phyloP scores from a whole-genome alignment of 2,113 vertebrate genomes.

The Rostratula benghalensis region DNA sequence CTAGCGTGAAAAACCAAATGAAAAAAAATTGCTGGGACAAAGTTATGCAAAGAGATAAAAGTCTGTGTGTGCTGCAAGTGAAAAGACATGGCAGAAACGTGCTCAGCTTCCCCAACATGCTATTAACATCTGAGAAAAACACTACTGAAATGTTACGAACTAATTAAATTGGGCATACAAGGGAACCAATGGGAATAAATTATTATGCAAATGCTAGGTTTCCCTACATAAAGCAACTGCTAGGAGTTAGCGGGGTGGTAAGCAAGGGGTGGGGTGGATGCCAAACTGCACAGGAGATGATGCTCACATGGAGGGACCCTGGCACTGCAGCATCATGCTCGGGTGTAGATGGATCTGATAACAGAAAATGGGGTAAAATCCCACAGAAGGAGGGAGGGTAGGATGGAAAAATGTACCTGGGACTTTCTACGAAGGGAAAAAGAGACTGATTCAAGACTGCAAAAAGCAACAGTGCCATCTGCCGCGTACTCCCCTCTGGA shows the following conservation, averaged over 20 bases:
- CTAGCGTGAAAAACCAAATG: not conserved
- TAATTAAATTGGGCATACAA: slow-evolving; percentile 31
- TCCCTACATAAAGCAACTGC: not conserved
- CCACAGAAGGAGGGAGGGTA: not conserved
- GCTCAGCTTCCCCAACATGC: slow-evolving; percentile 10
- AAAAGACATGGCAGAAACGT: not conserved
- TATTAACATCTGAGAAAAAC: slow-evolving; percentile 32
- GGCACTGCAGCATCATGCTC: not conserved
- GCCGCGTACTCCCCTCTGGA: not conserved
- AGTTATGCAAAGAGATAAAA: slow-evolving; percentile 22
- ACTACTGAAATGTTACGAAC: slow-evolving; percentile 16
- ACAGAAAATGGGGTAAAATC: slow-evolving; percentile 52
- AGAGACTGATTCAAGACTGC: not conserved
- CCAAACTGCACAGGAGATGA: not conserved
- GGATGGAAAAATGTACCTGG: not conserved
- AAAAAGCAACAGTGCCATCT: slow-evolving; percentile 73
- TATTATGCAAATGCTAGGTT: not conserved
- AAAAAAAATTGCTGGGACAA: not conserved
- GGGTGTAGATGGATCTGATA: not conserved
- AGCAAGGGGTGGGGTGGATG: not conserved
- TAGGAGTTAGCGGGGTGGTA: not conserved
- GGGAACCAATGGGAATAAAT: slow-evolving; percentile 40
- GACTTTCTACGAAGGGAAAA: not conserved
- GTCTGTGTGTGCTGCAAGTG: not conserved
- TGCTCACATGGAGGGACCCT: not conserved